A percentile compares a stretch with the other conserved stretches of the same genome.
phyloP scores from a whole-genome alignment of 1,140 invertebrate species.

The Steinernema feltiae region DNA sequence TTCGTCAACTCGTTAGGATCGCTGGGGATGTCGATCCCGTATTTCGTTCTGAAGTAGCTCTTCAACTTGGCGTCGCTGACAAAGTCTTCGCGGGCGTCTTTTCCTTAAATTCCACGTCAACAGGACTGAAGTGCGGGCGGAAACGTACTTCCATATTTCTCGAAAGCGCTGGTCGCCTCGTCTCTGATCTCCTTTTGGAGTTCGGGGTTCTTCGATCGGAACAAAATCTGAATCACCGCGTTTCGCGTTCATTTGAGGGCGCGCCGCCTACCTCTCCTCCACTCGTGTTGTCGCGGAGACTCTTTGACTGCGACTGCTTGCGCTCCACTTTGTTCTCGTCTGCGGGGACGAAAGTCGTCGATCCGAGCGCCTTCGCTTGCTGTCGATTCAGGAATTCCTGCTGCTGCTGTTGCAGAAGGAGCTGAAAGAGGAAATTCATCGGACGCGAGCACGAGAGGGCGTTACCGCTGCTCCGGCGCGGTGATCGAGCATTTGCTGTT shows the following conservation, averaged over 20 bases:
- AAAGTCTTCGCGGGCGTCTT: constrained; percentile 27
- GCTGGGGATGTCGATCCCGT: constrained; percentile 34
- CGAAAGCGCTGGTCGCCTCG: not conserved
- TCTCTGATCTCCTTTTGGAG: not conserved
- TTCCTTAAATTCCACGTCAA: constrained; percentile 21
- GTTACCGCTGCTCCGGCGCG: constrained; percentile 36
- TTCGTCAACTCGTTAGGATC: constrained; percentile 23
- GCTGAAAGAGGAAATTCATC: constrained; percentile 14
- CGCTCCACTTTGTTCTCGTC: constrained; percentile 2
- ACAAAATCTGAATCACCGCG: not conserved
- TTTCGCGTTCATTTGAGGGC: not conserved
- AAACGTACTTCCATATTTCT: not conserved
- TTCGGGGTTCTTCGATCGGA: not conserved
- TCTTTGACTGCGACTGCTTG: constrained; percentile 27
- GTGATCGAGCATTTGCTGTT: constrained; percentile 40
- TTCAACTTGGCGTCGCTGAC: constrained; percentile 33
- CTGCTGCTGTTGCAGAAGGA: constrained; percentile 36
- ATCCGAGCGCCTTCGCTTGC: constrained; percentile 18
- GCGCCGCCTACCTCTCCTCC: constrained; percentile 18
- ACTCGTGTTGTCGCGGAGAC: constrained; percentile 17
- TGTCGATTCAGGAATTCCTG: constrained; percentile 16
- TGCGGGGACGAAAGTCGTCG: constrained; percentile 9
- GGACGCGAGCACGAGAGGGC: no score
- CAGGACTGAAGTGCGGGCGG: not conserved
- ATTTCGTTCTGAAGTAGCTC: constrained; percentile 34